A percentile compares a stretch with the other conserved stretches of the same genome.
phyloP scores from a whole-genome alignment of 2,797 vertebrate species.

The Eremophila alpestris region DNA sequence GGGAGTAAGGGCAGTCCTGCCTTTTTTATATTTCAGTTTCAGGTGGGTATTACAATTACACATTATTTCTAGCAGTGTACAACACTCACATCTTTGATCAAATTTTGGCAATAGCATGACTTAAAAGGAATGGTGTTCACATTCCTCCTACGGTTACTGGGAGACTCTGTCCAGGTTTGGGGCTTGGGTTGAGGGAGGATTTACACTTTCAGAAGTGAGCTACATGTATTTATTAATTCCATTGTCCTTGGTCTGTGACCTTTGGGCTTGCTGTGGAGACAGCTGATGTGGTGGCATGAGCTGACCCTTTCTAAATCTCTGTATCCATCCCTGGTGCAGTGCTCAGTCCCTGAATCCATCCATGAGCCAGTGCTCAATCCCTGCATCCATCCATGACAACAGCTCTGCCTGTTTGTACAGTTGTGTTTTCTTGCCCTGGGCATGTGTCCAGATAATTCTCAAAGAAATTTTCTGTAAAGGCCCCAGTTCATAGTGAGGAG shows the following conservation, averaged over 20 bases:
- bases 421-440: constrained; percentile 67
- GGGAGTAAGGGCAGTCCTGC: neutral
- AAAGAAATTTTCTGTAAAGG: constrained; percentile 12
- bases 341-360: neutral
- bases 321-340: neutral
- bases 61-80: neutral
- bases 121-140: neutral
- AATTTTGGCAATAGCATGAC: neutral
- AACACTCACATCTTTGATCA: neutral
- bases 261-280: neutral
- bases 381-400: neutral
- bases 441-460: constrained; percentile 35
- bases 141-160: neutral
- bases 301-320: neutral
- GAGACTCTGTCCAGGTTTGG: neutral
- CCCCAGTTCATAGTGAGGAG: neutral
- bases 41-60: rapidly evolving
- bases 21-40: neutral
- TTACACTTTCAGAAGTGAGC: neutral
- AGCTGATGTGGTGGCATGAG: neutral
- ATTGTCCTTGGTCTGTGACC: neutral
- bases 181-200: neutral
- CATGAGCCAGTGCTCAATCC: neutral
- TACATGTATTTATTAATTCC: neutral
- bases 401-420: constrained; percentile 25